Evolutionary conservation across 2,113 vertebrate species (phyloP).

Genomic region (Theristicus caerulescens): DNA sequence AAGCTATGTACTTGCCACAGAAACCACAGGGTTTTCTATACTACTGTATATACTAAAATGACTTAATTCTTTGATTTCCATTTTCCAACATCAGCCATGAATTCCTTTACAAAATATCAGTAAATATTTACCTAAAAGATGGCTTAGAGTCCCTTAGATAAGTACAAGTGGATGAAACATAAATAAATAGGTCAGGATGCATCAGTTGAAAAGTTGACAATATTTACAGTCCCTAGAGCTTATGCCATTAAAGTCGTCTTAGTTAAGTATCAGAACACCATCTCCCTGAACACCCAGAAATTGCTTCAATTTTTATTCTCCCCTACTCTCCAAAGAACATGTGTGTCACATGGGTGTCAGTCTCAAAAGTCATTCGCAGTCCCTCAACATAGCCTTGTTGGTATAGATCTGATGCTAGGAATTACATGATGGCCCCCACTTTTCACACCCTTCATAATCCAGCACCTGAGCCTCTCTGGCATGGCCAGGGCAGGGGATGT

Average conservation of each 20-base stretch:
- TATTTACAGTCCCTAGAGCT: background rate
- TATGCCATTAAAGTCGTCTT: background rate
- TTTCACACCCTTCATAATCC: background rate
- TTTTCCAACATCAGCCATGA: background rate
- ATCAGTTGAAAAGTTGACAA: background rate
- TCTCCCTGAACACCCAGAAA: background rate
- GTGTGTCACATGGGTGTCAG: background rate
- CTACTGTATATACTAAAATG: background rate
- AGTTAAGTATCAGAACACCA: background rate
- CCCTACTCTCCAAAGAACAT: background rate
- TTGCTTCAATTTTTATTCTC: background rate
- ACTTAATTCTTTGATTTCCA: background rate
- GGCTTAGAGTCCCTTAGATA: background rate
- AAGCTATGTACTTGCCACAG: background rate
- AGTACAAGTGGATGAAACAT: background rate
- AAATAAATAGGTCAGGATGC: background rate
- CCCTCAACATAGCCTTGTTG: background rate
- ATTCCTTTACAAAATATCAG: background rate
- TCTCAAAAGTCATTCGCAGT: background rate
- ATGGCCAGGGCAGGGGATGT: background rate
- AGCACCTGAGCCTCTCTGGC: background rate
- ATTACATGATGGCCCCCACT: background rate
- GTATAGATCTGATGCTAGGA: background rate
- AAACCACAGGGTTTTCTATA: background rate
- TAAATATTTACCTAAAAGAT: background rate